A percentile compares a stretch with the other conserved stretches of the same genome.
Conservation (phyloP, 2,888 invertebrate genomes). For the Nemurella pictetii region DNA sequence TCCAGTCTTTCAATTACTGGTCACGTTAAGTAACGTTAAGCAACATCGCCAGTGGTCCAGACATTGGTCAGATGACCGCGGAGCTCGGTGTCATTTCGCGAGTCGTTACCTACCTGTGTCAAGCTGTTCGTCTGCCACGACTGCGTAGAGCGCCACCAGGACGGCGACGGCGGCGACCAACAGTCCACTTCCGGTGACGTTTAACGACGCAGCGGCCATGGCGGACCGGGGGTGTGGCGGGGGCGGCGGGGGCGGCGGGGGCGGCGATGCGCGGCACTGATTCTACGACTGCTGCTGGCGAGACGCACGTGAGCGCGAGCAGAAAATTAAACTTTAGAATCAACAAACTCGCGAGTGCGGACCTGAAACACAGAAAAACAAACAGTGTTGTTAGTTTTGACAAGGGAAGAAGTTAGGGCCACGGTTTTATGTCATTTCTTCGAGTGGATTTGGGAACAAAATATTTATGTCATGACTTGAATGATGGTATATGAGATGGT, state of each 20-base stretch:
- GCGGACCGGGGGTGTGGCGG: too few species aligned
- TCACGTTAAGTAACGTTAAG: too few species aligned
- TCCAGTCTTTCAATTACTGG: too few species aligned
- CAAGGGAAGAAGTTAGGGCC: too few species aligned
- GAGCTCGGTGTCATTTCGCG: too few species aligned
- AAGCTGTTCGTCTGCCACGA: slow-evolving; percentile 36
- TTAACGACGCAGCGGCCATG: not conserved
- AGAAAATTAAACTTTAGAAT: not conserved
- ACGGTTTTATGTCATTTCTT: too few species aligned
- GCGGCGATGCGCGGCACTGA: not conserved
- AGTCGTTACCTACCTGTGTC: slow-evolving; percentile 39
- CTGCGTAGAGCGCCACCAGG: slow-evolving; percentile 31
- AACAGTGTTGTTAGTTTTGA: too few species aligned
- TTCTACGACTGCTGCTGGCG: not conserved
- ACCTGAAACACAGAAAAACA: slow-evolving; percentile 3
- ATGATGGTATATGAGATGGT: too few species aligned
- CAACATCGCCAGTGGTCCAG: too few species aligned
- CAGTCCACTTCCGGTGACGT: not conserved
- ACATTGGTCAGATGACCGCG: too few species aligned
- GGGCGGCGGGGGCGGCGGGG: not conserved
- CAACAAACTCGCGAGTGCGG: slow-evolving; percentile 1
- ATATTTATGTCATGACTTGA: too few species aligned
- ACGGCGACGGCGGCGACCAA: slow-evolving; percentile 23
- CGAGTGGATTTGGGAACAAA: too few species aligned
- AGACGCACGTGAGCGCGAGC: not conserved